These are phyloP conservation scores for Malacoctenus gilli DNA, from an alignment of 2,797 vertebrate species.

Conservation along the genomic window DNA sequence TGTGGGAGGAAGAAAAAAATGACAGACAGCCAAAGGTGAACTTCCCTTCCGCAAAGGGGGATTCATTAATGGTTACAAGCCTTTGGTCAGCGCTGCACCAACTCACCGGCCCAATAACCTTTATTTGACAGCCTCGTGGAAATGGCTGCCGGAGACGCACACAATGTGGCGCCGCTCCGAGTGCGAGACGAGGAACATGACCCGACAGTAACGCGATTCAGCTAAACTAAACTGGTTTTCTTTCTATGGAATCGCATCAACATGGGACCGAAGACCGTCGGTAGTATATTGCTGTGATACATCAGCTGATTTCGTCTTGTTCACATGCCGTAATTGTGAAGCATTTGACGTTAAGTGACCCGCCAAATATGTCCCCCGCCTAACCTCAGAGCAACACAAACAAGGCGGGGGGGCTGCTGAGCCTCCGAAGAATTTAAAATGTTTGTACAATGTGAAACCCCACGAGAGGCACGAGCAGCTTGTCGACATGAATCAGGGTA, in stretches of 20 bases:
- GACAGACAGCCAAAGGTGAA: slow-evolving; percentile 38
- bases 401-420: too few species aligned
- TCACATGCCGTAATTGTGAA: too few species aligned
- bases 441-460: not conserved
- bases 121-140: slow-evolving; percentile 38
- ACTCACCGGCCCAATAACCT: slow-evolving; percentile 15
- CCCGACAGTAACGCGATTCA: slow-evolving; percentile 10
- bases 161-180: not conserved
- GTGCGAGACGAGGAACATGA: not conserved
- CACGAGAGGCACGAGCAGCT: too few species aligned
- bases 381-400: too few species aligned
- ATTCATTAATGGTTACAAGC: slow-evolving; percentile 52
- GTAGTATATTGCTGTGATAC: not conserved
- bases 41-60: slow-evolving; percentile 26
- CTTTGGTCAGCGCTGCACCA: slow-evolving; percentile 28
- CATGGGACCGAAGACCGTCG: not conserved
- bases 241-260: slow-evolving; percentile 7
- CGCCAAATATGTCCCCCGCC: too few species aligned
- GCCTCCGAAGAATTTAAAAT: too few species aligned
- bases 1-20: slow-evolving; percentile 25
- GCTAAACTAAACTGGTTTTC: not conserved
- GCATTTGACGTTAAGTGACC: slow-evolving; percentile 1
- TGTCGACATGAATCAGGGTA: too few species aligned
- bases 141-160: slow-evolving; percentile 19
- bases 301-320: too few species aligned